Conservation (phyloP, 2,113 vertebrate species). For the Lampris megalopsis region DNA sequence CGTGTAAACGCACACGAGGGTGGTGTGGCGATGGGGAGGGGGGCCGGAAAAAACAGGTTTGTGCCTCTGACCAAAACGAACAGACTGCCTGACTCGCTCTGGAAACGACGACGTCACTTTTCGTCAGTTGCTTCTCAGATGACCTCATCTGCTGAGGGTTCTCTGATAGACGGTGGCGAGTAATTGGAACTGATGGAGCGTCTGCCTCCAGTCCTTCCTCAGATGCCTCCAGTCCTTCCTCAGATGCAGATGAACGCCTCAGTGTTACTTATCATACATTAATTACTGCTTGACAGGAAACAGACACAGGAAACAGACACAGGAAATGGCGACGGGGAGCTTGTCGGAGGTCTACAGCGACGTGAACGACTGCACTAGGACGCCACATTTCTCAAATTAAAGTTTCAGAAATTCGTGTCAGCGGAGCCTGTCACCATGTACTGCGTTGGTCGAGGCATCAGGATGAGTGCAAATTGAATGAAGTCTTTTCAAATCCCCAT, state of each 20-base stretch:
- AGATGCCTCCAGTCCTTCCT: slow-evolving; percentile 33
- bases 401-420: neutral
- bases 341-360: slow-evolving; percentile 23
- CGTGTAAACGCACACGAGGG: slow-evolving; percentile 12
- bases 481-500: slow-evolving; percentile 6
- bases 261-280: slow-evolving; percentile 55
- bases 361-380: neutral
- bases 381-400: slow-evolving; percentile 21
- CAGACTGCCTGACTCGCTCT: neutral
- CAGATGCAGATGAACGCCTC: slow-evolving; percentile 45
- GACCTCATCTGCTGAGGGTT: slow-evolving; percentile 43
- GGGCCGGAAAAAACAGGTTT: slow-evolving; percentile 12
- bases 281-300: slow-evolving; percentile 61
- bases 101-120: neutral
- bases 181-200: slow-evolving; percentile 55
- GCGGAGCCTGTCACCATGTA: slow-evolving; percentile 1
- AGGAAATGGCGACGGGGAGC: slow-evolving; percentile 30
- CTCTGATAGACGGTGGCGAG: slow-evolving; percentile 5
- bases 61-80: neutral
- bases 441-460: slow-evolving; percentile 19
- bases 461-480: slow-evolving; percentile 25
- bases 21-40: neutral
- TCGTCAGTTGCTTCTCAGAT: slow-evolving; percentile 9
- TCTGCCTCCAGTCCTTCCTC: slow-evolving; percentile 40
- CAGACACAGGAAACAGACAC: slow-evolving; percentile 12